Percentiles rank a stretch among this genome's conserved stretches.
Evolutionary conservation across 2,113 vertebrate genomes (phyloP).

Genomic region (Synodontis membranacea): DNA sequence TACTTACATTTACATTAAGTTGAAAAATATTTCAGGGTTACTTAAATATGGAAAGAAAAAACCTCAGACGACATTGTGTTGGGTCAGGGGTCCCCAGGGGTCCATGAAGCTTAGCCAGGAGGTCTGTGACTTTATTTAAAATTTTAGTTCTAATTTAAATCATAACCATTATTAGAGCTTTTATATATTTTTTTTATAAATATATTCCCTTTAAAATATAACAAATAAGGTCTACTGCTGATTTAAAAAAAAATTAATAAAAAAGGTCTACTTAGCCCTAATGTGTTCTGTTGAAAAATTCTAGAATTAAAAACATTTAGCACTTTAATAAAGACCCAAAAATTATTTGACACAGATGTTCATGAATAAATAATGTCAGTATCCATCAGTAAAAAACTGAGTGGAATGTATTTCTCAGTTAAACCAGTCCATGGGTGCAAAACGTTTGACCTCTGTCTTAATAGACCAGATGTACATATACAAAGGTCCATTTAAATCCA

Average conservation of each 20-base stretch:
- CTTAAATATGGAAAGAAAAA: slow-evolving; percentile 20
- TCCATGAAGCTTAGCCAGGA: not conserved
- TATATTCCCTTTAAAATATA: not conserved
- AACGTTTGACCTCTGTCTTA: not conserved
- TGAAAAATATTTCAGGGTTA: slow-evolving; percentile 40
- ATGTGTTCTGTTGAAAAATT: not conserved
- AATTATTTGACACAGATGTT: not conserved
- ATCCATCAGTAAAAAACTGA: not conserved
- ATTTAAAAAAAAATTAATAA: not conserved
- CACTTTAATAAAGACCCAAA: not conserved
- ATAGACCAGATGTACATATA: not conserved
- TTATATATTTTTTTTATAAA: not conserved
- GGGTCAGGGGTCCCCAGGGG: not conserved
- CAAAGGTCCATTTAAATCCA: not conserved
- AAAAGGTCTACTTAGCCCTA: not conserved
- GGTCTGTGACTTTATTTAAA: not conserved
- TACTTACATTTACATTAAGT: slow-evolving; percentile 25
- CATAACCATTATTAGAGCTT: not conserved
- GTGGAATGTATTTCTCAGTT: not conserved
- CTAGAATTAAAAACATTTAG: not conserved
- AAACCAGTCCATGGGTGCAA: not conserved
- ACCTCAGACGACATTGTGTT: slow-evolving; percentile 47
- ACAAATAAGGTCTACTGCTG: too few relatives aligned
- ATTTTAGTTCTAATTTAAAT: not conserved
- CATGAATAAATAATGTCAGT: not conserved